Conservation (phyloP, 1,140 invertebrate genomes). For the Palaemon carinicauda region DNA sequence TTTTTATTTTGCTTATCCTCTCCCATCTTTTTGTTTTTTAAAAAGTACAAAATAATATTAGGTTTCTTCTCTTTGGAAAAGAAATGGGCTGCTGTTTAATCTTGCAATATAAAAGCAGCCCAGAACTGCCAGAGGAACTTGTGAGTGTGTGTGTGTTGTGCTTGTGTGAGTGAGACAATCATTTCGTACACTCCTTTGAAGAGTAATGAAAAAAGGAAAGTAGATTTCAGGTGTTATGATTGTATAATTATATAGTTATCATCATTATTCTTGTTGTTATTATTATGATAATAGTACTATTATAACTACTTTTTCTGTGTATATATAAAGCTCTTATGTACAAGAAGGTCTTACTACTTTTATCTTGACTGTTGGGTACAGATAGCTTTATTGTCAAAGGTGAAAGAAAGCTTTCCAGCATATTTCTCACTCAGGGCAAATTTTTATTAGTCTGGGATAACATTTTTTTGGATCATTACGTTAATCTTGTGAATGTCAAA, state of each 20-base stretch:
- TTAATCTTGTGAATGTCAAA: too few relatives aligned
- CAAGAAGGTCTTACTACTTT: too few relatives aligned
- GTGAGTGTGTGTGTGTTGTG: conserved; percentile 28
- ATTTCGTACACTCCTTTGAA: neutral
- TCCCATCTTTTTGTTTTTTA: conserved; percentile 45
- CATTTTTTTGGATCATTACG: too few relatives aligned
- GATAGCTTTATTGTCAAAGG: neutral
- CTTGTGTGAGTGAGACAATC: conserved; percentile 43
- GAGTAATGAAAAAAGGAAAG: too few relatives aligned
- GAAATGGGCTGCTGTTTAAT: conserved; percentile 43
- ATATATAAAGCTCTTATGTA: too few relatives aligned
- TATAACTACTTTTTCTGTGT: too few relatives aligned
- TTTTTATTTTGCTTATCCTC: conserved; percentile 45
- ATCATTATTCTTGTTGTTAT: neutral
- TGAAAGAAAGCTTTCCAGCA: conserved; percentile 36
- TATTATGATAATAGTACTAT: too few relatives aligned
- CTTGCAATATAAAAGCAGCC: conserved; percentile 29
- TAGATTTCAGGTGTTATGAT: too few relatives aligned
- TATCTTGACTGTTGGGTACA: neutral
- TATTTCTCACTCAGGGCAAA: conserved; percentile 33
- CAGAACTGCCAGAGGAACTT: conserved; percentile 43
- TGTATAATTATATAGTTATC: neutral
- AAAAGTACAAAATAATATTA: conserved; percentile 58
- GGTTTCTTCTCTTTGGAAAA: conserved; percentile 50
- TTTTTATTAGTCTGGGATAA: conserved; percentile 1